Conservation (phyloP, 2,888 invertebrate genomes). For the Pemphredon lugubris region DNA sequence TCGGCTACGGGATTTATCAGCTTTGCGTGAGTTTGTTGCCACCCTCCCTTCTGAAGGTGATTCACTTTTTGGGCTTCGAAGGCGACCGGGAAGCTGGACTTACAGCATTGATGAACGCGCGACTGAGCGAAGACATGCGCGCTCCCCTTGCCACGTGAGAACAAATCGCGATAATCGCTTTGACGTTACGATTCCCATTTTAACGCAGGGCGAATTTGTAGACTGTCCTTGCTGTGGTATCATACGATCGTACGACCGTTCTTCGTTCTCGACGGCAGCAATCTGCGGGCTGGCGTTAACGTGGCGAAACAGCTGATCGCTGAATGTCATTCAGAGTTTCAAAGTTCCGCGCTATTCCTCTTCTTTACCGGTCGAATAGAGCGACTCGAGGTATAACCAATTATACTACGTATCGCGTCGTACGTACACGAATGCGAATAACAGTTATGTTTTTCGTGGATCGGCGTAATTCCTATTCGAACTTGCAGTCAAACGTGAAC, state of each 20-base stretch:
- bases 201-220: not conserved
- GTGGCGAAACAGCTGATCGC: conserved; percentile 82
- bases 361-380: conserved; percentile 86
- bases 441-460: not conserved
- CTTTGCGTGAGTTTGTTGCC: conserved; percentile 86
- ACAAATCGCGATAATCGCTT: not conserved
- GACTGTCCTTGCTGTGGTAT: conserved; percentile 84
- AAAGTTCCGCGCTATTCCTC: conserved; percentile 85
- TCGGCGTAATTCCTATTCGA: too few relatives aligned
- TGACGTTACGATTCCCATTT: not conserved
- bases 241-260: conserved; percentile 87
- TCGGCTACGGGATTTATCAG: conserved; percentile 88
- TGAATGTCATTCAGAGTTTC: conserved; percentile 83
- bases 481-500: conserved; percentile 83
- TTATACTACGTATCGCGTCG: too few relatives aligned
- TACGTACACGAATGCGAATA: too few relatives aligned
- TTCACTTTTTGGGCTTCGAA: conserved; percentile 86
- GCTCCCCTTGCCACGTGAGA: conserved; percentile 86
- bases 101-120: conserved; percentile 84
- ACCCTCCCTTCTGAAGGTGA: conserved; percentile 84
- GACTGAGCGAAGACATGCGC: conserved; percentile 85
- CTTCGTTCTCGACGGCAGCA: conserved; percentile 85
- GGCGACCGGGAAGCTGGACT: conserved; percentile 85
- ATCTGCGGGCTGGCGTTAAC: conserved; percentile 84
- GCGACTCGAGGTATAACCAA: conserved; percentile 85